Conservation (phyloP, 2,797 vertebrate species). For the Otolemur crassicaudatus region DNA sequence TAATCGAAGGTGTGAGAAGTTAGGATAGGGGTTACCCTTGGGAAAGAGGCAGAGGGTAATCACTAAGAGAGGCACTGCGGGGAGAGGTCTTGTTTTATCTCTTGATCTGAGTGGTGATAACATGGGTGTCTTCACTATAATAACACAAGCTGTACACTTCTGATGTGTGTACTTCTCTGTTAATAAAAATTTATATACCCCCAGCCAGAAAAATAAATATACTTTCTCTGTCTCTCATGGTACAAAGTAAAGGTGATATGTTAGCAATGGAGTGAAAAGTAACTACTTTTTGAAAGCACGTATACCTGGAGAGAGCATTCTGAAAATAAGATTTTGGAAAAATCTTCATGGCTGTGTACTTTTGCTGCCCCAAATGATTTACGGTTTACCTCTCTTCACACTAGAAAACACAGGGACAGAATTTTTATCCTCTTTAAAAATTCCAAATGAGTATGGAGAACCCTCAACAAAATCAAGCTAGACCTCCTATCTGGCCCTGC, state of each 20-base stretch:
- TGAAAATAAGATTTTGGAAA: background rate
- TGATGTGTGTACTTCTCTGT: background rate
- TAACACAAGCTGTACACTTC: background rate
- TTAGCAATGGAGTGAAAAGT: background rate
- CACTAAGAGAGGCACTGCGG: background rate
- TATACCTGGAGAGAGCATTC: background rate
- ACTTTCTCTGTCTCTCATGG: background rate
- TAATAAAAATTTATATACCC: background rate
- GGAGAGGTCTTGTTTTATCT: background rate
- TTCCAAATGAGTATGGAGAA: background rate
- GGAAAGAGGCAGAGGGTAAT: background rate
- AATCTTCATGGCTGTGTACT: background rate
- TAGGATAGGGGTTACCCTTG: background rate
- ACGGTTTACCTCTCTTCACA: background rate
- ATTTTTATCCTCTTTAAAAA: background rate
- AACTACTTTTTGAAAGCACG: conserved; percentile 10
- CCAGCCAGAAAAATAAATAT: background rate
- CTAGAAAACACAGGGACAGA: background rate
- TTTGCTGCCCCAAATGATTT: background rate
- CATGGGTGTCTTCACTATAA: background rate
- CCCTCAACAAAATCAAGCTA: no score
- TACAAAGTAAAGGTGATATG: background rate
- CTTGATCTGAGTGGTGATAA: background rate
- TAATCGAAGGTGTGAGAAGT: background rate
- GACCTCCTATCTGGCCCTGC: no score